These are phyloP conservation scores for Apamea epomidion DNA, from an alignment of 2,888 invertebrate genomes.

Conservation along the genomic window DNA sequence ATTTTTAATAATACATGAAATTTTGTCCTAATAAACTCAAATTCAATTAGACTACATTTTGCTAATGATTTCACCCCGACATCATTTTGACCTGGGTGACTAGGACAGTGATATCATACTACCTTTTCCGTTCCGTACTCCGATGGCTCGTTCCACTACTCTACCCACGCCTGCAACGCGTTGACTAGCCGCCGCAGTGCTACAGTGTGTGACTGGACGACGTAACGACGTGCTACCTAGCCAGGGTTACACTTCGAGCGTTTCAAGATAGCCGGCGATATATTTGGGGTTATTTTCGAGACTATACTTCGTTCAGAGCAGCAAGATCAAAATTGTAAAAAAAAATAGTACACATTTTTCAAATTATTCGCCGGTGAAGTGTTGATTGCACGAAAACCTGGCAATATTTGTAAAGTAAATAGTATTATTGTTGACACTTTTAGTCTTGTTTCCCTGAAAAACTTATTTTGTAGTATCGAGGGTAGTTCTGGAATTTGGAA, in stretches of 20 bases:
- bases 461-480: not conserved
- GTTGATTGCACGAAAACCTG: not conserved
- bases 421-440: not conserved
- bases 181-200: constrained; percentile 72
- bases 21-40: not conserved
- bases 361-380: not conserved
- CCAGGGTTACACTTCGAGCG: constrained; percentile 14
- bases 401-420: not conserved
- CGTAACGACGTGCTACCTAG: constrained; percentile 4
- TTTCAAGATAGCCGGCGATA: not conserved
- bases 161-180: constrained; percentile 62
- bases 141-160: constrained; percentile 31
- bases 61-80: not conserved
- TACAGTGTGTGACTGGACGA: constrained; percentile 46
- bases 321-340: not conserved
- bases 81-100: not conserved
- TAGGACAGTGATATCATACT: not conserved
- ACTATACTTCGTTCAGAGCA: not conserved
- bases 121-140: constrained; percentile 24
- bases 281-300: not conserved
- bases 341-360: not conserved
- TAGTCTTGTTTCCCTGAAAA: not conserved
- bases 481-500: not conserved
- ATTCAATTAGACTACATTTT: constrained; percentile 12
- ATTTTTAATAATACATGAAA: not conserved